phyloP scores from a whole-genome alignment of 2,888 invertebrate genomes.

The Polietes domitor region DNA sequence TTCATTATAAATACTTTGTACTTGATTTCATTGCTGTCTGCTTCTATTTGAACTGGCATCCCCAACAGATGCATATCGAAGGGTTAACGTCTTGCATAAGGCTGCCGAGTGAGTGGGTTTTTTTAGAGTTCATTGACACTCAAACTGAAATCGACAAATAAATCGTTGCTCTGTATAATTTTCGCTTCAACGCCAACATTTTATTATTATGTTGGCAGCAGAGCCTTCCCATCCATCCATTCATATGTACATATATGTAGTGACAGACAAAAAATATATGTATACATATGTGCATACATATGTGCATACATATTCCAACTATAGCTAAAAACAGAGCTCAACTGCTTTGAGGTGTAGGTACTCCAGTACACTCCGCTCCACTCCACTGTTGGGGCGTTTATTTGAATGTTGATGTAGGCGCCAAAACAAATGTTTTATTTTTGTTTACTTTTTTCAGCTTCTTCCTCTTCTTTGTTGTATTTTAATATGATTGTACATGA shows the following conservation, averaged over 20 bases:
- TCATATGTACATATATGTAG: not conserved
- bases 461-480: slow-evolving; percentile 39
- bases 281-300: too few relatives aligned
- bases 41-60: not conserved
- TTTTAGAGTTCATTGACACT: slow-evolving; percentile 58
- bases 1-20: not conserved
- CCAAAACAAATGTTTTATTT: slow-evolving; percentile 48
- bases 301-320: too few relatives aligned
- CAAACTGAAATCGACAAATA: slow-evolving; percentile 29
- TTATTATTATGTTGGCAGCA: slow-evolving; percentile 23
- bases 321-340: too few relatives aligned
- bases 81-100: slow-evolving; percentile 5
- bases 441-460: slow-evolving; percentile 2
- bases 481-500: slow-evolving; percentile 52
- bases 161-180: slow-evolving; percentile 38
- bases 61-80: not conserved
- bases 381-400: not conserved
- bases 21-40: not conserved
- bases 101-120: slow-evolving; percentile 6
- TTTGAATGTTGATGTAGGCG: slow-evolving; percentile 47
- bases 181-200: slow-evolving; percentile 55
- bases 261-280: too few relatives aligned
- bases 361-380: not conserved
- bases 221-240: not conserved
- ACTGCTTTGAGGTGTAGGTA: not conserved